Percentiles rank a stretch among this genome's conserved stretches.
Evolutionary conservation across 2,113 vertebrate species (phyloP).

Genomic region (Callopanchax toddi): DNA sequence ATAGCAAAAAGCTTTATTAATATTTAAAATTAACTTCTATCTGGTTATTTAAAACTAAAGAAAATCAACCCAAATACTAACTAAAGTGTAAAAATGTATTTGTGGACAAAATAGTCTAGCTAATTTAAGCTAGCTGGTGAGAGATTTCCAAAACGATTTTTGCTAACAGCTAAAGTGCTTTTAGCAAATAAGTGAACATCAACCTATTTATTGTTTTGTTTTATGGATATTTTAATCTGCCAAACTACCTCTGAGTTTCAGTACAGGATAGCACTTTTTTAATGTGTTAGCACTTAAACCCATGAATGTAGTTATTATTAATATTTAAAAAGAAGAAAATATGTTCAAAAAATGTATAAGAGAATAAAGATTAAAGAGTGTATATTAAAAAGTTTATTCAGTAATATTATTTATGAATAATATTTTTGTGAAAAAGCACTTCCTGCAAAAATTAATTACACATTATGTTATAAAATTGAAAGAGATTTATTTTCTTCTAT

Average conservation of each 20-base stretch:
- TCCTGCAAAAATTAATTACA: constrained; percentile 4
- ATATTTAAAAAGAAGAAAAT: background rate
- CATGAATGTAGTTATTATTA: constrained; percentile 7
- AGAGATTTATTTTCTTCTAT: background rate
- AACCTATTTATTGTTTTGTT: too few species aligned
- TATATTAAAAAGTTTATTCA: too few species aligned
- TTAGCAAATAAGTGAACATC: too few species aligned
- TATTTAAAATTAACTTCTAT: too few species aligned
- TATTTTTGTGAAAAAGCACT: constrained; percentile 17
- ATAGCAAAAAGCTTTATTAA: too few species aligned
- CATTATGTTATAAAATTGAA: background rate
- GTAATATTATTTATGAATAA: too few species aligned
- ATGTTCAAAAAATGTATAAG: background rate
- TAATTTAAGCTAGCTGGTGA: constrained; percentile 5
- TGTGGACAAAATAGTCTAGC: background rate
- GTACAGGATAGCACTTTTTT: constrained; percentile 10
- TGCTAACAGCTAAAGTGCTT: too few species aligned
- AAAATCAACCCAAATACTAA: too few species aligned
- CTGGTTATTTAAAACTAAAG: too few species aligned
- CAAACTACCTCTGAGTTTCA: constrained; percentile 50
- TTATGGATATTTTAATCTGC: background rate
- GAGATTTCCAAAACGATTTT: background rate
- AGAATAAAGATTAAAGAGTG: background rate
- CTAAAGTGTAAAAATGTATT: background rate
- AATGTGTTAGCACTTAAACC: background rate